These are phyloP conservation scores for Lepisosteus oculatus DNA, from an alignment of 2,113 vertebrate species.

Conservation along the genomic window DNA sequence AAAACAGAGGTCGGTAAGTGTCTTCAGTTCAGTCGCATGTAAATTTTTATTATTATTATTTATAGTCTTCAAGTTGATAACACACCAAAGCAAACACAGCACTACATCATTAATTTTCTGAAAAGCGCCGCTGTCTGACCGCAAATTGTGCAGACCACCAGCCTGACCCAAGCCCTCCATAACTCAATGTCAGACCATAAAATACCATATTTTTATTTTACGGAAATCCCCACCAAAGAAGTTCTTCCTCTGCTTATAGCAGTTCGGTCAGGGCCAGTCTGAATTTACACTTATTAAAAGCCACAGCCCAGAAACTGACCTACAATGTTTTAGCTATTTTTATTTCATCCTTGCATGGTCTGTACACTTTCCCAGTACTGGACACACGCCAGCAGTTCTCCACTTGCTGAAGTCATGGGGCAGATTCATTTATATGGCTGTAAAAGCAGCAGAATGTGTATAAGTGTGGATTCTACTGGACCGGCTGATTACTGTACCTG, in stretches of 20 bases:
- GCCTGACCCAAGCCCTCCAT: slow-evolving; percentile 69
- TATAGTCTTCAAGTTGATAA: slow-evolving; percentile 73
- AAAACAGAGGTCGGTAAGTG: too few species aligned
- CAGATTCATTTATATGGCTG: too few species aligned
- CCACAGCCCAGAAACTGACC: slow-evolving; percentile 45
- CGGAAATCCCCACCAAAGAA: slow-evolving; percentile 51
- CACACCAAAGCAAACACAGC: slow-evolving; percentile 72
- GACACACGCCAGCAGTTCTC: slow-evolving; percentile 2
- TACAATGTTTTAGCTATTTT: slow-evolving; percentile 53
- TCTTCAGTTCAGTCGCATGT: neutral
- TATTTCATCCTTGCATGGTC: slow-evolving; percentile 30
- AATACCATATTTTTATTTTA: slow-evolving; percentile 60
- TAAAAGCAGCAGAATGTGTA: slow-evolving; percentile 11
- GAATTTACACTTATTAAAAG: slow-evolving; percentile 63
- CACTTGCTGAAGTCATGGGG: slow-evolving; percentile 34
- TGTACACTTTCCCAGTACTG: too few species aligned
- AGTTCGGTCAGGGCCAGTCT: slow-evolving; percentile 46
- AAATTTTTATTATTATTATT: slow-evolving; percentile 62
- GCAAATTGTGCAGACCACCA: slow-evolving; percentile 72
- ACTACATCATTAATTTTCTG: slow-evolving; percentile 67
- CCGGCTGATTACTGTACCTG: too few species aligned
- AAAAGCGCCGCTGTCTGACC: slow-evolving; percentile 63
- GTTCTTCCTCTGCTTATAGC: slow-evolving; percentile 44
- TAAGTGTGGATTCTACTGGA: too few species aligned
- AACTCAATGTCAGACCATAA: slow-evolving; percentile 69